Conservation (phyloP, 2,888 invertebrate genomes). For the Polietes domitor region DNA sequence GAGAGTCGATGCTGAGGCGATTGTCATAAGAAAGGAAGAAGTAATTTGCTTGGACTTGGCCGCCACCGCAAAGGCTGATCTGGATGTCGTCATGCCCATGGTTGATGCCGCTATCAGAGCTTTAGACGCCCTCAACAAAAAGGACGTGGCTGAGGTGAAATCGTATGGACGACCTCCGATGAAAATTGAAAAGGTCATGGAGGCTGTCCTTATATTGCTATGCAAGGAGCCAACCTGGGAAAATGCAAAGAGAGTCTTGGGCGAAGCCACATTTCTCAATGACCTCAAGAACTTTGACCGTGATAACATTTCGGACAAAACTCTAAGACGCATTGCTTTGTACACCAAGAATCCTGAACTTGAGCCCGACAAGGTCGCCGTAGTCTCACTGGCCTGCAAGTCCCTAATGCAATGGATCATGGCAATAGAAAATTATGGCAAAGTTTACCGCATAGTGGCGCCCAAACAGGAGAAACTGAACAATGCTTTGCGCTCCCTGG, state of each 20-base stretch:
- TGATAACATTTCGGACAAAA: constrained; percentile 92
- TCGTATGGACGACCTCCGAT: constrained; percentile 93
- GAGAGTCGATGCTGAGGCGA: constrained; percentile 87
- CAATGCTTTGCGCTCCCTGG: constrained; percentile 87
- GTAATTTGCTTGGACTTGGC: constrained; percentile 90
- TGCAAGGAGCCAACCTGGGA: constrained; percentile 89
- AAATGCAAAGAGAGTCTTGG: constrained; percentile 92
- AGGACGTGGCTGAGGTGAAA: constrained; percentile 94
- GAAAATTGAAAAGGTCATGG: constrained; percentile 94
- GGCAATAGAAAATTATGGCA: constrained; percentile 95
- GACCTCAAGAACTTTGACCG: constrained; percentile 92
- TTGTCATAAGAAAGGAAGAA: constrained; percentile 90
- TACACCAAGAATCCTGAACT: constrained; percentile 92
- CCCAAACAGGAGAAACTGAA: constrained; percentile 92
- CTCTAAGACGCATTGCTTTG: constrained; percentile 88
- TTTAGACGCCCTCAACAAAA: constrained; percentile 90
- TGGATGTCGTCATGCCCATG: constrained; percentile 93
- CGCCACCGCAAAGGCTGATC: constrained; percentile 90
- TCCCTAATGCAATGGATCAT: constrained; percentile 95
- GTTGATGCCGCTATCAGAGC: constrained; percentile 90
- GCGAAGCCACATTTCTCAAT: constrained; percentile 89
- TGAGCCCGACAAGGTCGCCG: constrained; percentile 92
- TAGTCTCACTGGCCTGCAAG: constrained; percentile 92
- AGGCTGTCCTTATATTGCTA: constrained; percentile 92
- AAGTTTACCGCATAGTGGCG: constrained; percentile 92